These are phyloP conservation scores for Gambusia affinis DNA, from an alignment of 2,113 vertebrate genomes.

Conservation along the genomic window DNA sequence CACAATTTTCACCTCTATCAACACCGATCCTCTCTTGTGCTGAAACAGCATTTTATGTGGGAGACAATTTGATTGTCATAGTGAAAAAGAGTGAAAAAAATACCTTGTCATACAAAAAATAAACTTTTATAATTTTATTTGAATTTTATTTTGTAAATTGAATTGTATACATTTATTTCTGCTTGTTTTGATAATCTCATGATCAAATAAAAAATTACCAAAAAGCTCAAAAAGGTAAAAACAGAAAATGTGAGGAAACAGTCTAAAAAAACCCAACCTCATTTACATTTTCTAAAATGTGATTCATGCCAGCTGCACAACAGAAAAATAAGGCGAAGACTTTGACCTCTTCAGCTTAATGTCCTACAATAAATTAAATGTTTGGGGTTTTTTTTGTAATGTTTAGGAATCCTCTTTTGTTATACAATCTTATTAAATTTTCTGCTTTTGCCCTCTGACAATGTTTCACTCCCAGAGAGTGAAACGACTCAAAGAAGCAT, in stretches of 20 bases:
- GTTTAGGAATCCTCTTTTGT: too few relatives aligned
- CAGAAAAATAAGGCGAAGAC: slow-evolving; percentile 2
- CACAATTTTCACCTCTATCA: slow-evolving; percentile 11
- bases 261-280: background rate
- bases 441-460: background rate
- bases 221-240: background rate
- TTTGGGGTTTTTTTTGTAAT: too few relatives aligned
- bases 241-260: background rate
- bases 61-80: slow-evolving; percentile 20
- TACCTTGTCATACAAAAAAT: background rate
- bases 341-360: background rate
- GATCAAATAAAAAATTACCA: background rate
- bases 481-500: slow-evolving; percentile 8
- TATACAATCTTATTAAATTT: background rate
- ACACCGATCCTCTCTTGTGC: slow-evolving; percentile 15
- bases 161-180: background rate
- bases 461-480: slow-evolving; percentile 1
- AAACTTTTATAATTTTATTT: background rate
- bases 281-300: background rate
- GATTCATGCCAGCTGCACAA: slow-evolving; percentile 9
- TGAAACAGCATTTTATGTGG: slow-evolving; percentile 51
- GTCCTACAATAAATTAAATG: too few relatives aligned
- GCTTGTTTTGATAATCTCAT: background rate
- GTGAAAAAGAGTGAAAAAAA: background rate
- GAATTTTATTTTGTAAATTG: background rate